phyloP scores from a whole-genome alignment of 2,888 invertebrate species.

The Himalopsyche japonica region DNA sequence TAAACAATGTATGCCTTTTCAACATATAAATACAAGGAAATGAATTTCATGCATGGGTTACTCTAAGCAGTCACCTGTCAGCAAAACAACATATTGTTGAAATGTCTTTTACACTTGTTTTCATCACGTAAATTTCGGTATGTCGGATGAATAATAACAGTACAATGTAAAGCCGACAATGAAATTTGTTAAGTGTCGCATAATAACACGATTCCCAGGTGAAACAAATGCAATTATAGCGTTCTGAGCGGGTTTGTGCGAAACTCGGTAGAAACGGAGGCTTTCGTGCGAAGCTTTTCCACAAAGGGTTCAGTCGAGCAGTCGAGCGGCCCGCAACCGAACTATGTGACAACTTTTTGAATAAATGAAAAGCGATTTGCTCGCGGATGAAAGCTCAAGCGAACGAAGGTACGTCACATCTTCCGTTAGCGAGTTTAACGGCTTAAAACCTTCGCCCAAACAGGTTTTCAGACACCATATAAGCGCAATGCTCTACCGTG shows the following conservation, averaged over 20 bases:
- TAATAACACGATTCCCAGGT: background rate
- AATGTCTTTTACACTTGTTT: background rate
- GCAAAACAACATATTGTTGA: background rate
- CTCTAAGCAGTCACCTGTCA: background rate
- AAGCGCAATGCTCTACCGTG: background rate
- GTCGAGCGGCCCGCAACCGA: background rate
- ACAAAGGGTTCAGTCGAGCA: background rate
- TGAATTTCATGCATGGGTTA: too few species aligned
- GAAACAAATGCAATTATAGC: slow-evolving; percentile 19
- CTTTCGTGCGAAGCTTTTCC: background rate
- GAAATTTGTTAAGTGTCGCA: background rate
- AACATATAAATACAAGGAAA: too few species aligned
- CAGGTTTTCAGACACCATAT: background rate
- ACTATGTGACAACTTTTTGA: background rate
- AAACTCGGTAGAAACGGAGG: background rate
- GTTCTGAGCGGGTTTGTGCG: background rate
- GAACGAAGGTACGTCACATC: background rate
- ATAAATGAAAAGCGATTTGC: background rate
- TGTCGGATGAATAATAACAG: background rate
- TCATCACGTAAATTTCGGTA: background rate
- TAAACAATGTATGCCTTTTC: too few species aligned
- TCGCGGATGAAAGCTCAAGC: background rate
- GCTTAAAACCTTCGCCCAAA: background rate
- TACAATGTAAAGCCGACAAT: background rate
- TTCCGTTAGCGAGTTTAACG: background rate